A percentile compares a stretch with the other conserved stretches of the same genome.
Evolutionary conservation across 2,113 vertebrate genomes (phyloP).

Genomic region (Pseudorhombus dupliciocellatus): DNA sequence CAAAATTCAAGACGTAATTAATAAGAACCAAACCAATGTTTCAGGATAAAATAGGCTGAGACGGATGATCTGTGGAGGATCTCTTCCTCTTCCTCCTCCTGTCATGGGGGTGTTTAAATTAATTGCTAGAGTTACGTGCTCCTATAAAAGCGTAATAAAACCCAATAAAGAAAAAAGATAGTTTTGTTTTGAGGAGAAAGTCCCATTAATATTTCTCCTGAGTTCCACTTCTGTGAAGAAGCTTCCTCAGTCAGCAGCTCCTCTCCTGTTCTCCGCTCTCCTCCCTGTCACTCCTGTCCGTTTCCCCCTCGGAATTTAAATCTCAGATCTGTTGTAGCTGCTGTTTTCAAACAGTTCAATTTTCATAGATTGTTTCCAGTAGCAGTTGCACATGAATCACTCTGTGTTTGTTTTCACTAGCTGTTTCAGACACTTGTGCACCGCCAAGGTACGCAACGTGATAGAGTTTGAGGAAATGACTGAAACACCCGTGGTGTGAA

Average conservation of each 20-base stretch:
- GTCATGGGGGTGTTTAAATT: neutral
- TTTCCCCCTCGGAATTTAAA: neutral
- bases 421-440: constrained; percentile 30
- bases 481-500: neutral
- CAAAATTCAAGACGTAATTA: too few species aligned
- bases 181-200: too few species aligned
- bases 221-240: too few species aligned
- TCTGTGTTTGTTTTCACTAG: constrained; percentile 24
- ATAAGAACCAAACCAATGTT: too few species aligned
- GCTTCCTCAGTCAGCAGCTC: too few species aligned
- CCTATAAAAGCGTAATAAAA: constrained; percentile 6
- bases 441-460: constrained; percentile 1
- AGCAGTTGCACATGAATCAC: constrained; percentile 22
- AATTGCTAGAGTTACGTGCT: neutral
- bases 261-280: too few species aligned
- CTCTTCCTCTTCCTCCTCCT: too few species aligned
- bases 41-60: too few species aligned
- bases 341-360: neutral
- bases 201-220: neutral
- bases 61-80: too few species aligned
- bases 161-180: neutral
- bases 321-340: too few species aligned
- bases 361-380: neutral
- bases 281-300: neutral
- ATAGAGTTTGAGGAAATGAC: constrained; percentile 10